phyloP scores from a whole-genome alignment of 2,113 vertebrate genomes.

The Microcebus griseorufus region DNA sequence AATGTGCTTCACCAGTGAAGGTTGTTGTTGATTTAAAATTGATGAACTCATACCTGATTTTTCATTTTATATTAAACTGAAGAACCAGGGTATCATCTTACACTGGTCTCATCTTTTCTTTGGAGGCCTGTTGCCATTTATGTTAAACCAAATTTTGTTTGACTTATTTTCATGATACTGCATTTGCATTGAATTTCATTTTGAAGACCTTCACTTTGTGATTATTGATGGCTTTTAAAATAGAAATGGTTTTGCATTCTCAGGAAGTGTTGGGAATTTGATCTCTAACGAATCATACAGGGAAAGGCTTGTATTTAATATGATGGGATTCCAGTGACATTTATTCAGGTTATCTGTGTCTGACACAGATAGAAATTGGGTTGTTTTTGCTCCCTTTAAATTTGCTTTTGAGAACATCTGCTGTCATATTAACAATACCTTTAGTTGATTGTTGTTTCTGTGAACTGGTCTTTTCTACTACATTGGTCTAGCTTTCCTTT shows the following conservation, averaged over 20 bases:
- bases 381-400: background rate
- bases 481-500: background rate
- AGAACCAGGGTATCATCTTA: background rate
- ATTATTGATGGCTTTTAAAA: background rate
- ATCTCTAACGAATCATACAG: background rate
- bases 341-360: background rate
- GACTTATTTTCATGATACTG: background rate
- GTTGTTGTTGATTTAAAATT: background rate
- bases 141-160: constrained; percentile 15
- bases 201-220: background rate
- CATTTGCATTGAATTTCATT: background rate
- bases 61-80: background rate
- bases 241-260: background rate
- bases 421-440: background rate
- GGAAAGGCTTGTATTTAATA: background rate
- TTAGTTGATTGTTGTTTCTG: background rate
- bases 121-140: background rate
- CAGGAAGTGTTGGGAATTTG: background rate
- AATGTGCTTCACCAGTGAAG: background rate
- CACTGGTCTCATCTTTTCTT: background rate
- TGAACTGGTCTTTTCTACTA: background rate
- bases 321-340: background rate
- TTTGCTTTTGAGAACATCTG: constrained; percentile 23
- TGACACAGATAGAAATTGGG: background rate
- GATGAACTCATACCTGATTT: background rate